Evolutionary conservation across 2,113 vertebrate genomes (phyloP).

Genomic region (Takifugu flavidus): DNA sequence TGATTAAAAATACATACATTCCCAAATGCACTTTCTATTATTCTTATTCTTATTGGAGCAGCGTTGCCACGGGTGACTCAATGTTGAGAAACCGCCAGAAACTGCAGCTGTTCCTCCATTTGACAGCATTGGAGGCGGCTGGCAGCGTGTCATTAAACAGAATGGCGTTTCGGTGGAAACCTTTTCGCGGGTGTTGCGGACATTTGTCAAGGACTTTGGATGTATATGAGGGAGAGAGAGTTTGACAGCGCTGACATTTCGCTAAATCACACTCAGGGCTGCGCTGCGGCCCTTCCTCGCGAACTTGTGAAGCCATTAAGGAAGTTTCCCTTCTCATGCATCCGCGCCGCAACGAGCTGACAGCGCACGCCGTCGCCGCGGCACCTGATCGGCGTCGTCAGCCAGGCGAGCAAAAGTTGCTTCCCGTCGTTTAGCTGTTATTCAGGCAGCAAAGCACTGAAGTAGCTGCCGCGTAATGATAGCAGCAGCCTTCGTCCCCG

Average conservation of each 20-base stretch:
- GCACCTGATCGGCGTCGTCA: constrained; percentile 34
- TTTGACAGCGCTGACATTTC: constrained; percentile 65
- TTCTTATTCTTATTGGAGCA: constrained; percentile 10
- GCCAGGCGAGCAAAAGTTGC: constrained; percentile 3
- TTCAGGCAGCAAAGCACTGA: constrained; percentile 1
- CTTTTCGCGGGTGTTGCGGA: constrained; percentile 52
- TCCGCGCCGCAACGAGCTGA: constrained; percentile 50
- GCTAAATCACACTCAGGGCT: constrained; percentile 53
- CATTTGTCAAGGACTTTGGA: constrained; percentile 59
- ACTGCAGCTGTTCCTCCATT: constrained; percentile 31
- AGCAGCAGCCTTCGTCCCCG: neutral
- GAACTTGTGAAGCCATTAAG: constrained; percentile 41
- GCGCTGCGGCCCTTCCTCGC: constrained; percentile 36
- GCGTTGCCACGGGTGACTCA: constrained; percentile 20
- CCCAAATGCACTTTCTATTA: constrained; percentile 10
- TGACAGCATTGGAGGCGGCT: constrained; percentile 40
- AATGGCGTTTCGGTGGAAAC: constrained; percentile 54
- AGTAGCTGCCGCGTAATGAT: neutral
- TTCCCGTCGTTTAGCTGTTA: neutral
- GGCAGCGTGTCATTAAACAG: constrained; percentile 54
- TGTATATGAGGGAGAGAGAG: constrained; percentile 44
- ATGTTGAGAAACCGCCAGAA: constrained; percentile 26
- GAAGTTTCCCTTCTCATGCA: constrained; percentile 46
- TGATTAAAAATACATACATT: neutral
- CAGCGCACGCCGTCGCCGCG: constrained; percentile 46